These are phyloP conservation scores for Xerus inauris DNA, from an alignment of 2,113 vertebrate species.

Conservation along the genomic window DNA sequence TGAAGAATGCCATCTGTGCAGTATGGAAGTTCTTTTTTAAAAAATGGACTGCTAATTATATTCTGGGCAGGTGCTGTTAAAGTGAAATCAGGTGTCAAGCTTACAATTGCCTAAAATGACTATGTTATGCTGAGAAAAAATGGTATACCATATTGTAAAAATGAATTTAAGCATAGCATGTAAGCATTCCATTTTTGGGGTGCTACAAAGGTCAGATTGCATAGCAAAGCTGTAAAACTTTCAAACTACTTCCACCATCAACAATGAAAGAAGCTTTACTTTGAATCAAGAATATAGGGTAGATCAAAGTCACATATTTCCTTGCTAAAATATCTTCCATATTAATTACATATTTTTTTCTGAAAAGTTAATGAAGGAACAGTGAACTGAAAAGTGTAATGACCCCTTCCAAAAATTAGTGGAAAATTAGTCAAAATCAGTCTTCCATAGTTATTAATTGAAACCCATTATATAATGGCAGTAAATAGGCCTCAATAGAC, in stretches of 20 bases:
- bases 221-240: conserved; percentile 52
- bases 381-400: background rate
- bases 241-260: conserved; percentile 40
- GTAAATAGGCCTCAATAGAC: background rate
- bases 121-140: conserved; percentile 73
- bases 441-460: background rate
- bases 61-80: conserved; percentile 86
- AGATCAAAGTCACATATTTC: conserved; percentile 53
- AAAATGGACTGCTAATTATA: conserved; percentile 85
- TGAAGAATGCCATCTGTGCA: conserved; percentile 87
- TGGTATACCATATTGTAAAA: conserved; percentile 51
- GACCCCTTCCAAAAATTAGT: background rate
- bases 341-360: background rate
- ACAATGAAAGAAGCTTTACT: conserved; percentile 54
- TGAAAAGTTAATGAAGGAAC: background rate
- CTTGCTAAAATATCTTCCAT: conserved; percentile 60
- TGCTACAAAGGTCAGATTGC: conserved; percentile 40
- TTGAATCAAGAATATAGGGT: conserved; percentile 61
- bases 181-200: conserved; percentile 6
- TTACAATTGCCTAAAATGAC: conserved; percentile 80
- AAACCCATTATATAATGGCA: background rate
- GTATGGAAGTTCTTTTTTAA: conserved; percentile 84
- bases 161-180: conserved; percentile 55
- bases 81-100: conserved; percentile 88
- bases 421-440: background rate